A percentile compares a stretch with the other conserved stretches of the same genome.
phyloP scores from a whole-genome alignment of 2,113 vertebrate genomes.

The Syrrhaptes paradoxus region DNA sequence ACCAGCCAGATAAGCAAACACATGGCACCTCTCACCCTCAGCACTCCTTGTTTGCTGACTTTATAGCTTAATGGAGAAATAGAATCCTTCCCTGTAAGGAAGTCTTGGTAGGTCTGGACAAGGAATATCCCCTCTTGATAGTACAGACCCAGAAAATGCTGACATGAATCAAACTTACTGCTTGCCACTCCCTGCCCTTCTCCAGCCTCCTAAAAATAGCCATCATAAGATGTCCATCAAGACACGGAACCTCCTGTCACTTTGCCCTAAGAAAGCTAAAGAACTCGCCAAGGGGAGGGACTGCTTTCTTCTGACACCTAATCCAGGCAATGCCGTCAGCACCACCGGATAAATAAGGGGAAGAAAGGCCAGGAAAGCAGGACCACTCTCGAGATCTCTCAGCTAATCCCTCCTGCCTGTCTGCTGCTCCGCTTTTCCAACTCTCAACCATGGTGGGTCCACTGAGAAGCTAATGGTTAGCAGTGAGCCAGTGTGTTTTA shows the following conservation, averaged over 20 bases:
- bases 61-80: neutral
- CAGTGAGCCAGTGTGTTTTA: neutral
- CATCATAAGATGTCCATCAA: constrained; percentile 73
- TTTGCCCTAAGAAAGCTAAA: constrained; percentile 99
- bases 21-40: neutral
- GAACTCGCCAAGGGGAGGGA: constrained; percentile 79
- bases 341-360: constrained; percentile 86
- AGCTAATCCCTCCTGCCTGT: constrained; percentile 75
- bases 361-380: constrained; percentile 72
- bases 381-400: constrained; percentile 85
- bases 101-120: neutral
- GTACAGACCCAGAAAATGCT: constrained; percentile 72
- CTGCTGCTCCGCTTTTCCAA: constrained; percentile 71
- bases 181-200: constrained; percentile 66
- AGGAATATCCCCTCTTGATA: neutral
- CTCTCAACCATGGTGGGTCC: constrained; percentile 92
- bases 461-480: constrained; percentile 25
- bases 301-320: constrained; percentile 80
- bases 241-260: constrained; percentile 78
- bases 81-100: constrained; percentile 36
- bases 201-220: constrained; percentile 88
- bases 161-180: constrained; percentile 58
- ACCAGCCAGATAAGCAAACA: neutral
- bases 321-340: constrained; percentile 84
- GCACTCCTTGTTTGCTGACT: neutral